These are phyloP conservation scores for Malaclemys terrapin DNA, from an alignment of 2,113 vertebrate genomes.

Conservation along the genomic window DNA sequence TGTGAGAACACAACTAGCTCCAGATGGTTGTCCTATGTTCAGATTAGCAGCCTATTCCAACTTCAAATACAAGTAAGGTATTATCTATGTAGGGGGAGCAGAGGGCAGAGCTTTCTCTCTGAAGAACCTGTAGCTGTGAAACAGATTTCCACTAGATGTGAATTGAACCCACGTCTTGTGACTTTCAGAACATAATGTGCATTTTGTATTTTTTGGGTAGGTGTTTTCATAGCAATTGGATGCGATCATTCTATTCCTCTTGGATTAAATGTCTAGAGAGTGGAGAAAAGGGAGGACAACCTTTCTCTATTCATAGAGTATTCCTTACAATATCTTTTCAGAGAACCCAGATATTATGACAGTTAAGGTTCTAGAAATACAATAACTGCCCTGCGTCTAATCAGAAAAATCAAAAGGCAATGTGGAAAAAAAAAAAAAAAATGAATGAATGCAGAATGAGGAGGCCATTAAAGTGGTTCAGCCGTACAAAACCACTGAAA, in stretches of 20 bases:
- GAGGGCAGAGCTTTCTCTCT: not conserved
- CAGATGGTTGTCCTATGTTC: not conserved
- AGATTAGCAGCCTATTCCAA: not conserved
- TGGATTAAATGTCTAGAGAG: not conserved
- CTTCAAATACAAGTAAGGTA: not conserved
- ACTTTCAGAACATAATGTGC: not conserved
- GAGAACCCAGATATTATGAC: accelerated
- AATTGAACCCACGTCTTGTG: not conserved
- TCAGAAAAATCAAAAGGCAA: not conserved
- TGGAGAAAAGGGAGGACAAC: not conserved
- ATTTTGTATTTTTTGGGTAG: not conserved
- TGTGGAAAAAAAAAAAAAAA: not conserved
- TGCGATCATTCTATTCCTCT: not conserved
- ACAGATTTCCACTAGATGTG: not conserved
- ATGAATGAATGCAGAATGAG: not conserved
- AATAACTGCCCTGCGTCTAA: not conserved
- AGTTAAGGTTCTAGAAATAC: not conserved
- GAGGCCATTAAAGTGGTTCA: not conserved
- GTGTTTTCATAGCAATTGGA: not conserved
- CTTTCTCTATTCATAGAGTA: not conserved
- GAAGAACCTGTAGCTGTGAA: not conserved
- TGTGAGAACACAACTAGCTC: not conserved
- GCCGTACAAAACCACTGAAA: not conserved
- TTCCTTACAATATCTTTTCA: not conserved
- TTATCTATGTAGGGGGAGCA: not conserved